Conservation (phyloP, 2,797 vertebrate species). For the Sebastes minor region DNA sequence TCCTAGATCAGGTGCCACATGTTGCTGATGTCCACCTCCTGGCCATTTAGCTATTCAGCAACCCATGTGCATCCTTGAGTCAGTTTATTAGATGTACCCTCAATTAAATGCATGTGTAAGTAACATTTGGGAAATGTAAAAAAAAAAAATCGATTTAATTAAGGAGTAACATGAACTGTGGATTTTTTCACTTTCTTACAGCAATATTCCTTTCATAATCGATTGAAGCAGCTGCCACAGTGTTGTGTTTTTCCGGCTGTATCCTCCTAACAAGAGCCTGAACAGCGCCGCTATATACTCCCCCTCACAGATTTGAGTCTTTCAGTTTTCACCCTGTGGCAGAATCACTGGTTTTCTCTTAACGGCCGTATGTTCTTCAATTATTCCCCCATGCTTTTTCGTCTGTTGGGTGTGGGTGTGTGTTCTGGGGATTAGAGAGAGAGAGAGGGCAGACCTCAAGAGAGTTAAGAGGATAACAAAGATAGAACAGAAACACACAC, state of each 20-base stretch:
- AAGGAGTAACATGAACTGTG: background rate
- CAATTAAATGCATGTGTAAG: background rate
- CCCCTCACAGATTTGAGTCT: conserved; percentile 65
- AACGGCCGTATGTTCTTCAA: conserved; percentile 53
- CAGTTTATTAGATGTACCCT: conserved; percentile 21
- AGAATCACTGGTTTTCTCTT: conserved; percentile 57
- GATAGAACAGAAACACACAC: conserved; percentile 38
- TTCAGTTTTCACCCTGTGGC: conserved; percentile 64
- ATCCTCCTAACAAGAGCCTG: conserved; percentile 49
- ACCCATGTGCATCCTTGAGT: background rate
- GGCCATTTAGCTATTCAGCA: background rate
- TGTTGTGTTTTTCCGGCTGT: conserved; percentile 45
- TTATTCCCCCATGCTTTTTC: conserved; percentile 49
- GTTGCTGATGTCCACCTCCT: background rate
- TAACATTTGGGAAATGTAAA: conserved; percentile 12
- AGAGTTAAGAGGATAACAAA: conserved; percentile 74
- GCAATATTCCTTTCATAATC: conserved; percentile 28
- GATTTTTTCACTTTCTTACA: conserved; percentile 25
- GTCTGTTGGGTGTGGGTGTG: conserved; percentile 64
- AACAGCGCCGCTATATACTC: conserved; percentile 43
- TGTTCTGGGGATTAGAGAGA: conserved; percentile 69
- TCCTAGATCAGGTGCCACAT: background rate
- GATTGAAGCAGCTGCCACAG: conserved; percentile 38
- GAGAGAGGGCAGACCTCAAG: conserved; percentile 59
- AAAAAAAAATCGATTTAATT: background rate